Base-by-base conservation (phyloP, 2,797 vertebrate genomes). In the Falco berigora region DNA sequence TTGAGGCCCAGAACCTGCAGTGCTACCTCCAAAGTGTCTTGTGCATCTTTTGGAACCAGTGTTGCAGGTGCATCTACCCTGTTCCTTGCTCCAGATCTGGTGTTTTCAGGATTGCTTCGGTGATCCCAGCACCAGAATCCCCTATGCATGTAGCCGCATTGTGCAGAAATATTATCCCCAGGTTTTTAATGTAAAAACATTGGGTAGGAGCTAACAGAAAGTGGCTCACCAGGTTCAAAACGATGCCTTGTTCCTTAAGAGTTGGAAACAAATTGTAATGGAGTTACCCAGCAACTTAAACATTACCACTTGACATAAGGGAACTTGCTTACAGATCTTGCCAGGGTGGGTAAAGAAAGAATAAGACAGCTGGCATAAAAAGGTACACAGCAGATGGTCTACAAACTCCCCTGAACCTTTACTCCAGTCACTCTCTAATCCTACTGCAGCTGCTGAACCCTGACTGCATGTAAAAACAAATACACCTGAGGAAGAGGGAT, bases 71-170 rank as follows among this genome's bases (percentile, higher is more conserved):
- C 30, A 69, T 28, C 52, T 68, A 16, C 22, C 25, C 42, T 53
- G 12, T 46, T 78, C 24, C 68, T 68, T 34, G 24, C 34, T 83
- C 13, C 28, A 38, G 17, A 66, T 49, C 22, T 77, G 38, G 15
- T 69, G 32, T 71, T 53, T 77, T 74, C 53, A 34, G 40, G 21
- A 16, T 30, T 53, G 14, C 2, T 82, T 66, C 82, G 47, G 16
- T 40, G 22, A 63, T 72, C 7, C 19, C 47, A 62, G 59, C 19
- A 38, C 18, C 59, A 55, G 50, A 55, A 76, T 50, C 15, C 20
- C 84, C 53, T 75, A 11, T 77, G 28, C 28, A 22, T 1, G 1
- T 56, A 77, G 4, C 16, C 4, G 0, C 3, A 4, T 20, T 36
- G 12, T 73, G 20, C 20, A 63, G 20, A 68, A 86, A 40, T 59